Percentiles rank a stretch among this genome's conserved stretches.
Evolutionary conservation across 2,113 vertebrate genomes (phyloP).

Genomic region (Microcebus lehilahytsara): DNA sequence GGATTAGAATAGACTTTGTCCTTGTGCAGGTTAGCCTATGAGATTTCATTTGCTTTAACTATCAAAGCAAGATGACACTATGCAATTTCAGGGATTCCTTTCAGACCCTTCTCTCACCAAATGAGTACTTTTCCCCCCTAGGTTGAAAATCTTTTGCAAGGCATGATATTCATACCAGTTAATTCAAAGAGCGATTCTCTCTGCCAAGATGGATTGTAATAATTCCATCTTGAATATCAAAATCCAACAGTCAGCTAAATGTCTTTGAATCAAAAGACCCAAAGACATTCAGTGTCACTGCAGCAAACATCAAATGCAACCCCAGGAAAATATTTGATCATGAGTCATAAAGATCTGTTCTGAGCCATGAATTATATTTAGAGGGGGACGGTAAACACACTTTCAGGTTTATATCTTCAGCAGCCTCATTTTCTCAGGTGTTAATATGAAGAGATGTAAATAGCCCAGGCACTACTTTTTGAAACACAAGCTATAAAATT

Average conservation of each 20-base stretch:
- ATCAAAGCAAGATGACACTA: not conserved
- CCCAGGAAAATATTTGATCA: conserved; percentile 70
- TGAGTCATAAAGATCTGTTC: conserved; percentile 72
- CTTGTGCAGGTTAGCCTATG: not conserved
- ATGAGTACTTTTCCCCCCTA: not conserved
- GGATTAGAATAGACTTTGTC: not conserved
- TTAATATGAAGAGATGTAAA: conserved; percentile 68
- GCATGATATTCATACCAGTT: not conserved
- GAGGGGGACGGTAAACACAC: conserved; percentile 60
- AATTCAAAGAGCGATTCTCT: not conserved
- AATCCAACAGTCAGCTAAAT: conserved; percentile 30
- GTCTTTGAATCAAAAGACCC: conserved; percentile 19
- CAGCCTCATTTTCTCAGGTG: conserved; percentile 67
- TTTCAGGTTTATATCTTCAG: conserved; percentile 69
- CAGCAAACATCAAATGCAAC: conserved; percentile 61
- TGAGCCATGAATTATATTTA: conserved; percentile 68
- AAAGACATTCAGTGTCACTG: conserved; percentile 49
- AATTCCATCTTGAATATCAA: not conserved
- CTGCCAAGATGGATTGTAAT: not conserved
- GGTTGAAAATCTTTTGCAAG: not conserved
- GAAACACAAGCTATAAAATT: conserved; percentile 78
- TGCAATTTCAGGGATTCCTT: not conserved
- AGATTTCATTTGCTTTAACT: not conserved
- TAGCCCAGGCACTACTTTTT: conserved; percentile 50
- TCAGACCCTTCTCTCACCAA: not conserved